Evolutionary conservation across 2,888 invertebrate genomes (phyloP).

Genomic region (Incurvaria masculella): DNA sequence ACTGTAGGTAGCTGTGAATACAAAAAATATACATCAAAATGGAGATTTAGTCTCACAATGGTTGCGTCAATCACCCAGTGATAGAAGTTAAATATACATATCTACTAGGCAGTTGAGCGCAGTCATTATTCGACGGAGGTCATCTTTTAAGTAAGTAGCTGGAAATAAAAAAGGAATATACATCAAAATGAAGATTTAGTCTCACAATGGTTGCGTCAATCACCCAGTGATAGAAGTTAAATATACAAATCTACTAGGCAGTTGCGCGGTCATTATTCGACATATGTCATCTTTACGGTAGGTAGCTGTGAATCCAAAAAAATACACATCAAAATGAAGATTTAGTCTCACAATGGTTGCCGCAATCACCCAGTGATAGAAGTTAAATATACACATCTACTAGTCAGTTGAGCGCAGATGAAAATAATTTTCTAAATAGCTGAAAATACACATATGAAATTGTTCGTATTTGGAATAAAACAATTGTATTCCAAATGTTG

Average conservation of each 20-base stretch:
- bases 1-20: too few relatives aligned
- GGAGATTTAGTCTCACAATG: too few relatives aligned
- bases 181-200: too few relatives aligned
- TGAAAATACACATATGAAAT: neutral
- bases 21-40: too few relatives aligned
- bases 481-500: too few relatives aligned
- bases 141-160: conserved; percentile 12
- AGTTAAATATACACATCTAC: conserved; percentile 15
- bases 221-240: conserved; percentile 23
- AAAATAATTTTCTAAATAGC: neutral
- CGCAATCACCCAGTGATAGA: conserved; percentile 27
- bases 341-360: neutral
- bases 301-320: neutral
- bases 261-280: conserved; percentile 7
- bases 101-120: conserved; percentile 8
- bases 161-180: too few relatives aligned
- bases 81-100: conserved; percentile 11
- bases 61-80: conserved; percentile 15
- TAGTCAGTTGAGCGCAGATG: neutral
- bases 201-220: conserved; percentile 15
- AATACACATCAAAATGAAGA: neutral
- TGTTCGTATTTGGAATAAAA: conserved; percentile 11
- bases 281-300: too few relatives aligned
- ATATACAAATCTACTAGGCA: conserved; percentile 17
- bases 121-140: conserved; percentile 11